Evolutionary conservation across 2,113 vertebrate genomes (phyloP).

Genomic region (Gadus macrocephalus): DNA sequence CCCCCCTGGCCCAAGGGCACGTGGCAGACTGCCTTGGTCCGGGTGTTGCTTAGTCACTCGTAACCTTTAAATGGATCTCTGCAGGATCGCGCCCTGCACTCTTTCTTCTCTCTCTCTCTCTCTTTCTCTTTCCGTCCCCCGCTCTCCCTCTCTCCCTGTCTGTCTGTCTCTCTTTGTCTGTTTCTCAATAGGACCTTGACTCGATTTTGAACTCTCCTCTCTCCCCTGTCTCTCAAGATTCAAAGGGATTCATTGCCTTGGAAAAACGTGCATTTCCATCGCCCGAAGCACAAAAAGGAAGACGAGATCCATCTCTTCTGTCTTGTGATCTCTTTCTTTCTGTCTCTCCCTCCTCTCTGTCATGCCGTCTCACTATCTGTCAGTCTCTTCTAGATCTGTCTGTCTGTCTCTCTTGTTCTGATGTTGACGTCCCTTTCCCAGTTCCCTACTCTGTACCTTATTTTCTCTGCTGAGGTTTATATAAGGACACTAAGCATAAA

Average conservation of each 20-base stretch:
- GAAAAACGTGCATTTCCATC: too few species aligned
- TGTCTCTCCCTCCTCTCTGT: neutral
- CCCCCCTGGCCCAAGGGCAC: conserved; percentile 28
- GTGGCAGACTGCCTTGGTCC: conserved; percentile 29
- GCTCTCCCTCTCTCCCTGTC: neutral
- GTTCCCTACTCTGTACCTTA: too few species aligned
- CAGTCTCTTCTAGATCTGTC: too few species aligned
- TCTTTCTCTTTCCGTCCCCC: too few species aligned
- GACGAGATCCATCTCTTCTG: too few species aligned
- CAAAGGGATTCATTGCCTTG: too few species aligned
- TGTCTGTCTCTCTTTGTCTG: neutral
- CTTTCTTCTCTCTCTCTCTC: neutral
- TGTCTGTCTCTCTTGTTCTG: too few species aligned
- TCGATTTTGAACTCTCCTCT: too few species aligned
- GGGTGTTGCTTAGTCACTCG: conserved; percentile 8
- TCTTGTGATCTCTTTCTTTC: neutral
- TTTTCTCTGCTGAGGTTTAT: too few species aligned
- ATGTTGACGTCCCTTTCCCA: too few species aligned
- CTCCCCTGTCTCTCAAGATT: neutral
- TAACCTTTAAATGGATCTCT: conserved; percentile 20
- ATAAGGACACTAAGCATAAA: too few species aligned
- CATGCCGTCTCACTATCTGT: neutral
- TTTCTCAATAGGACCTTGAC: neutral
- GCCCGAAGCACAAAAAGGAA: too few species aligned
- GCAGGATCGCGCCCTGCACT: conserved; percentile 29